phyloP scores from a whole-genome alignment of 2,113 vertebrate species.

The Chionomys nivalis region DNA sequence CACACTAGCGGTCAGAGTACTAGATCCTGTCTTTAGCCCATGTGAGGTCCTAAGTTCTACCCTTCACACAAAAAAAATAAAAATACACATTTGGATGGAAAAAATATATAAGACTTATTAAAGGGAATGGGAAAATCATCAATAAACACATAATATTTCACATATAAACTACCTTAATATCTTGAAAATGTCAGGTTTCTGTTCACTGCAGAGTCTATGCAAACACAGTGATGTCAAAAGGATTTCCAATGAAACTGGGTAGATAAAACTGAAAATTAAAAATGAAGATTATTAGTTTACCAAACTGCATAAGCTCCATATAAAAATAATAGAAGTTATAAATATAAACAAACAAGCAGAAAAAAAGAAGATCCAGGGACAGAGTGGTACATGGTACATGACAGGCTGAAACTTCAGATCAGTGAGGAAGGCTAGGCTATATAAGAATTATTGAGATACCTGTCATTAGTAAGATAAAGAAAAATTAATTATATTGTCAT shows the following conservation, averaged over 20 bases:
- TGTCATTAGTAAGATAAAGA: background rate
- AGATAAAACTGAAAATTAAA: background rate
- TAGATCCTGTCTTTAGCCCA: too few species aligned
- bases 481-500: background rate
- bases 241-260: too few species aligned
- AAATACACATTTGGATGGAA: too few species aligned
- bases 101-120: background rate
- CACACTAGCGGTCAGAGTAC: too few species aligned
- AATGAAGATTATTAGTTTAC: background rate
- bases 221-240: background rate
- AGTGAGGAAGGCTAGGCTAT: accelerated
- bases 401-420: background rate
- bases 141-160: background rate
- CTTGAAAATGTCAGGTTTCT: background rate
- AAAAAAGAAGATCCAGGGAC: background rate
- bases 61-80: too few species aligned
- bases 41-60: too few species aligned
- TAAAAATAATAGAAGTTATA: background rate
- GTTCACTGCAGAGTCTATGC: background rate
- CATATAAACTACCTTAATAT: background rate
- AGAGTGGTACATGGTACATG: background rate
- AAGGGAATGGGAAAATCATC: background rate
- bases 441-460: too few species aligned
- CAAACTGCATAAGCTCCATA: background rate
- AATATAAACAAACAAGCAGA: background rate